These are phyloP conservation scores for Parapsyche elsis DNA, from an alignment of 1,140 invertebrate species.

Conservation along the genomic window DNA sequence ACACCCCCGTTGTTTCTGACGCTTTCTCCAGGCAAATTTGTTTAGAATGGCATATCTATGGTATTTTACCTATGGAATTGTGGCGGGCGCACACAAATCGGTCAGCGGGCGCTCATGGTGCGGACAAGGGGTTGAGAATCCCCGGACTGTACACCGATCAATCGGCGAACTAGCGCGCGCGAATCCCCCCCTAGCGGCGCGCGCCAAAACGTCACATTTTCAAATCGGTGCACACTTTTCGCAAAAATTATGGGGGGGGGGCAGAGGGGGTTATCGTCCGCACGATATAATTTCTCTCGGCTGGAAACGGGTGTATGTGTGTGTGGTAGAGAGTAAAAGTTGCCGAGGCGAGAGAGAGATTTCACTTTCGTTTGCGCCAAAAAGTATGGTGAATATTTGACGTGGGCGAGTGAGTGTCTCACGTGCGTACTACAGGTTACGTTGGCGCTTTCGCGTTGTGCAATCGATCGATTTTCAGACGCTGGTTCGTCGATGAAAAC, in stretches of 20 bases:
- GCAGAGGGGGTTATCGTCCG: no score
- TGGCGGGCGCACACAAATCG: no score
- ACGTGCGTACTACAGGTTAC: background rate
- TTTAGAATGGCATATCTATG: no score
- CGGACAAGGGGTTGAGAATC: no score
- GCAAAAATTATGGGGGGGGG: no score
- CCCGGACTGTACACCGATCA: background rate
- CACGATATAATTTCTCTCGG: background rate
- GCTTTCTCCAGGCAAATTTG: no score
- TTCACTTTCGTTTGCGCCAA: background rate
- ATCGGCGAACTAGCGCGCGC: background rate
- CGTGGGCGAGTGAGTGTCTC: background rate
- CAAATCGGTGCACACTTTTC: background rate
- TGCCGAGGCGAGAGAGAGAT: background rate
- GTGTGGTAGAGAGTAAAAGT: background rate
- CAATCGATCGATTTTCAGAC: no score
- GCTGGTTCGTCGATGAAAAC: no score
- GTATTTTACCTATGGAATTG: no score
- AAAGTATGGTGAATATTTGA: background rate
- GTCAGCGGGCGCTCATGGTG: no score
- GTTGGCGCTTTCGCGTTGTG: no score
- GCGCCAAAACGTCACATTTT: background rate
- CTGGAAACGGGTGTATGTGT: background rate
- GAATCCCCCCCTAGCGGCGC: background rate
- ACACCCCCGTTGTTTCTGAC: no score